Conservation (phyloP, 1,140 invertebrate genomes). For the Cotesia vestalis region DNA sequence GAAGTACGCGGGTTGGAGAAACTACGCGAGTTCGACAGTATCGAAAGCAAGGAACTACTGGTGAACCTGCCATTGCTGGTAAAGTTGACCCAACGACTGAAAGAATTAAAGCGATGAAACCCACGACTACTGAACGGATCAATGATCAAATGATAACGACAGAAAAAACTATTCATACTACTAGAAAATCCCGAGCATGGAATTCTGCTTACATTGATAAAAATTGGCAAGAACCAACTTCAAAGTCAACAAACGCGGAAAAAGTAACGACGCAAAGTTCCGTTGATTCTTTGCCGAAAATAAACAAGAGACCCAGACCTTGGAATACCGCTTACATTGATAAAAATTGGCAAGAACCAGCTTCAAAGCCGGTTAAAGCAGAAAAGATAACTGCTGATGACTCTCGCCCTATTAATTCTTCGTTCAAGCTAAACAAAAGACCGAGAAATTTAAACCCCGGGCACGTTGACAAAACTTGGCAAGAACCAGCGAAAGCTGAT, state of each 20-base stretch:
- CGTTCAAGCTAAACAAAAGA: conserved; percentile 31
- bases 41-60: neutral
- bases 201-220: conserved; percentile 36
- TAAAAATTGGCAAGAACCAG: conserved; percentile 36
- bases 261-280: neutral
- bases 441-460: conserved; percentile 36
- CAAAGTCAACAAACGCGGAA: neutral
- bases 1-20: conserved; percentile 17
- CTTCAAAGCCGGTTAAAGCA: neutral
- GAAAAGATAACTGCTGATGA: neutral
- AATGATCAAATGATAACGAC: neutral
- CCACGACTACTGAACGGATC: neutral
- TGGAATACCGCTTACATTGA: conserved; percentile 34
- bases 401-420: neutral
- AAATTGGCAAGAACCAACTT: conserved; percentile 38
- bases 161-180: neutral
- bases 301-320: conserved; percentile 14
- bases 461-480: conserved; percentile 38
- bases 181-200: conserved; percentile 23
- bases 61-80: neutral
- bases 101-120: neutral
- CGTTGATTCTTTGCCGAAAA: too few species aligned
- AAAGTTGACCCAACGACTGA: neutral
- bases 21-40: conserved; percentile 13
- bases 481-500: conserved; percentile 31